These are phyloP conservation scores for Pseudocheirus occidentalis DNA, from an alignment of 2,797 vertebrate genomes.

Conservation along the genomic window DNA sequence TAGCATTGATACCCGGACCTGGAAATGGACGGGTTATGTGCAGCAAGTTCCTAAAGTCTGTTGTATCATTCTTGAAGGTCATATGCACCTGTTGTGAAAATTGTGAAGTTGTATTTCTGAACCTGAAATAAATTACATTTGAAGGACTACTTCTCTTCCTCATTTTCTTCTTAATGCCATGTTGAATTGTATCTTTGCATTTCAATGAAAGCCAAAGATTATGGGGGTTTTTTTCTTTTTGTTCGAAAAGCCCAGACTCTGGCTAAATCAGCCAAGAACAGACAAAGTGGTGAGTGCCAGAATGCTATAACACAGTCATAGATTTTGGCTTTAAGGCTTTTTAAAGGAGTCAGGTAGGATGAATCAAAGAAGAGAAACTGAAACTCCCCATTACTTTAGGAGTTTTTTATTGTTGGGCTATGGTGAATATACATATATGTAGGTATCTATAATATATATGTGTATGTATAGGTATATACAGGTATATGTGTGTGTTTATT, in stretches of 20 bases:
- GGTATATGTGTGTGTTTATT: not conserved
- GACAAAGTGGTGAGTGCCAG: not conserved
- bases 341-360: constrained; percentile 15
- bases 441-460: not conserved
- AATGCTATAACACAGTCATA: not conserved
- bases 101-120: constrained; percentile 82
- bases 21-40: constrained; percentile 63
- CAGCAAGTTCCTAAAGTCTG: constrained; percentile 71
- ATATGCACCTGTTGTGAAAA: constrained; percentile 82
- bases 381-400: not conserved
- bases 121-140: constrained; percentile 85
- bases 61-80: constrained; percentile 74
- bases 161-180: constrained; percentile 62
- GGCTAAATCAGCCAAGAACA: constrained; percentile 20
- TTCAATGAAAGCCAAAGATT: not conserved
- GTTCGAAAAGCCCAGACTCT: not conserved
- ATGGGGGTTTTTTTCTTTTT: not conserved
- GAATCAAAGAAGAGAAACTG: constrained; percentile 7
- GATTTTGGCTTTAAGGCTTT: constrained; percentile 11
- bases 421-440: not conserved
- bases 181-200: constrained; percentile 31
- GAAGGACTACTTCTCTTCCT: constrained; percentile 76
- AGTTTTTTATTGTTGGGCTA: not conserved
- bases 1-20: constrained; percentile 77
- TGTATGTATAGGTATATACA: not conserved